These are phyloP conservation scores for Drosophila bipectinata DNA, from an alignment of 1,140 invertebrate species.

Conservation along the genomic window DNA sequence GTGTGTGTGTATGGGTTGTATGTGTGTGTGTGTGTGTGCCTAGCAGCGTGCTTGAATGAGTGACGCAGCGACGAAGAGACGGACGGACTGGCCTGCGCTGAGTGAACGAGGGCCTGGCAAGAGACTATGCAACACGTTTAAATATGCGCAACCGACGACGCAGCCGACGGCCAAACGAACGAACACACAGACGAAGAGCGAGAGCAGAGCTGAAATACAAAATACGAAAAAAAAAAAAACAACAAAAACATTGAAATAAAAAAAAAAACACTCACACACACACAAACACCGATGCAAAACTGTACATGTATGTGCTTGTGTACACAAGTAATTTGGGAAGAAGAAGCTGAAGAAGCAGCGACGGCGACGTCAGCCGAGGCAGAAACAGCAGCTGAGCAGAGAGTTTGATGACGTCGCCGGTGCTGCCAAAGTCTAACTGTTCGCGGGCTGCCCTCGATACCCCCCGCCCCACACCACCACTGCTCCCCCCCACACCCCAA, in stretches of 20 bases:
- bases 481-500: slow-evolving; percentile 1
- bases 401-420: slow-evolving; percentile 66
- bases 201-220: slow-evolving; percentile 37
- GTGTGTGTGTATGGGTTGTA: slow-evolving; percentile 1
- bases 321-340: slow-evolving; percentile 66
- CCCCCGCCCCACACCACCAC: slow-evolving; percentile 3
- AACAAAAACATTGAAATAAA: slow-evolving; percentile 25
- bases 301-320: slow-evolving; percentile 28
- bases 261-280: slow-evolving; percentile 40
- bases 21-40: slow-evolving; percentile 38
- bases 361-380: slow-evolving; percentile 5
- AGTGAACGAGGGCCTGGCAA: slow-evolving; percentile 74
- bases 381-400: slow-evolving; percentile 45
- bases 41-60: slow-evolving; percentile 75
- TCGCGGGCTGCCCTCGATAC: slow-evolving; percentile 38
- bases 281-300: slow-evolving; percentile 25
- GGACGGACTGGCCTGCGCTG: slow-evolving; percentile 53
- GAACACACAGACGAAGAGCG: slow-evolving; percentile 50
- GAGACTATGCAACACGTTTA: slow-evolving; percentile 81
- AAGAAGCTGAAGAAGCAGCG: slow-evolving; percentile 47
- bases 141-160: slow-evolving; percentile 75
- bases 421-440: slow-evolving; percentile 55
- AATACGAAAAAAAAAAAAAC: slow-evolving; percentile 34
- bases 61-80: slow-evolving; percentile 66
- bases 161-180: slow-evolving; percentile 69